Conservation (phyloP, 2,113 vertebrate species). For the Stercorarius parasiticus region DNA sequence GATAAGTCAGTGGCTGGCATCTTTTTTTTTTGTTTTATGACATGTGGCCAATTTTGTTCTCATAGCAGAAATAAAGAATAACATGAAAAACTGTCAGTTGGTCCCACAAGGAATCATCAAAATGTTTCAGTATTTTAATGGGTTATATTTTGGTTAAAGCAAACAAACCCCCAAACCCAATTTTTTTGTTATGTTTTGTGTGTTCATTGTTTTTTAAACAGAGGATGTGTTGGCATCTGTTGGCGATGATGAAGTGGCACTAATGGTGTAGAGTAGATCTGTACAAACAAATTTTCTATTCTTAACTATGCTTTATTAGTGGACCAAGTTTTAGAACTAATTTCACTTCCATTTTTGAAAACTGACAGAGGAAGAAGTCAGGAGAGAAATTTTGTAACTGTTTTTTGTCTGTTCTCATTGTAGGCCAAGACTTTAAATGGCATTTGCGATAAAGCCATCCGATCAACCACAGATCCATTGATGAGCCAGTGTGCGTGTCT, state of each 20-base stretch:
- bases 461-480: conserved; percentile 80
- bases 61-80: neutral
- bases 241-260: neutral
- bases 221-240: neutral
- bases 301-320: neutral
- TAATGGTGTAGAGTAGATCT: neutral
- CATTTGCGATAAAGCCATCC: conserved; percentile 89
- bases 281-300: neutral
- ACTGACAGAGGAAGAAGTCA: neutral
- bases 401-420: neutral
- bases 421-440: conserved; percentile 88
- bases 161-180: neutral
- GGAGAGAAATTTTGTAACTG: neutral
- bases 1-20: neutral
- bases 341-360: neutral
- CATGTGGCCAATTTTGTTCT: neutral
- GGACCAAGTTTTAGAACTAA: neutral
- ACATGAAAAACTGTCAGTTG: neutral
- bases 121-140: neutral
- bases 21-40: neutral
- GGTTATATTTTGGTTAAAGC: neutral
- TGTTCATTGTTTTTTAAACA: neutral
- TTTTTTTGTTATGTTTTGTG: neutral
- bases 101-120: neutral
- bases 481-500: conserved; percentile 83